phyloP scores from a whole-genome alignment of 2,113 vertebrate species.

The Xenopus tropicalis region UCB_Xtro_10.0 CM004445.2:22341501-22342000 shows the following conservation, averaged over 20 bases:
- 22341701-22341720: conserved; percentile 12
- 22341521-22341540: no score
- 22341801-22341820: conserved; percentile 40
- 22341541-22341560: no score
- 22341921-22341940: not conserved
- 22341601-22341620: no score
- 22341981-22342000: no score
- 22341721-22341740: conserved; percentile 37
- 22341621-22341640: not conserved
- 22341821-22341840: conserved; percentile 43
- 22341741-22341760: conserved; percentile 38
- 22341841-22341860: conserved; percentile 42
- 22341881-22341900: conserved; percentile 14
- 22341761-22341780: conserved; percentile 43
- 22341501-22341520: no score
- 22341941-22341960: no score
- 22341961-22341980: no score
- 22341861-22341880: conserved; percentile 16
- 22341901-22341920: conserved; percentile 11
- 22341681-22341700: conserved; percentile 27
- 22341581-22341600: no score
- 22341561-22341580: no score
- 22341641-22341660: conserved; percentile 1
- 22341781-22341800: conserved; percentile 27
- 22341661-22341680: conserved; percentile 13